phyloP scores from a whole-genome alignment of 2,888 invertebrate genomes.

The Nomada goodeniana region DNA sequence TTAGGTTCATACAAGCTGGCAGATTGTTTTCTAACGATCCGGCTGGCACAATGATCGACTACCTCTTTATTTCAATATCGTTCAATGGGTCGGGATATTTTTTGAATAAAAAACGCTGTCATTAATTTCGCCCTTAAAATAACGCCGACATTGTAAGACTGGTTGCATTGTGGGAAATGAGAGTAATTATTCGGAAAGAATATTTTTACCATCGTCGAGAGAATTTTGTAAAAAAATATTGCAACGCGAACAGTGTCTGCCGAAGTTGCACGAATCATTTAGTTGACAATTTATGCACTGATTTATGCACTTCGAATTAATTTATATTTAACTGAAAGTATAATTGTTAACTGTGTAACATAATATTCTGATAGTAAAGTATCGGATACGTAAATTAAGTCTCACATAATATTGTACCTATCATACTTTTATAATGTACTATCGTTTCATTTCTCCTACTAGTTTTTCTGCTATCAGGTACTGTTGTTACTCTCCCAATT shows the following conservation, averaged over 20 bases:
- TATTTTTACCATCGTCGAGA: no score
- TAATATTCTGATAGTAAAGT: neutral
- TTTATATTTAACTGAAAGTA: no score
- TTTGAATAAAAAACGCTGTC: slow-evolving; percentile 22
- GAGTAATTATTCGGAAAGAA: neutral
- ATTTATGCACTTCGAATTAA: no score
- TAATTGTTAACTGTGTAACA: neutral
- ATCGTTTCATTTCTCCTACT: neutral
- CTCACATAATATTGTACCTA: no score
- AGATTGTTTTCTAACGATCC: slow-evolving; percentile 61
- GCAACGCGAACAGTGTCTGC: neutral
- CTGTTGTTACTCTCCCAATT: no score
- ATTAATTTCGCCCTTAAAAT: slow-evolving; percentile 45
- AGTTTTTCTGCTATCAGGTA: neutral
- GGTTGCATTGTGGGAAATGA: slow-evolving; percentile 2
- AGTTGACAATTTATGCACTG: neutral
- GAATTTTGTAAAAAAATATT: neutral
- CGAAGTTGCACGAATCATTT: no score
- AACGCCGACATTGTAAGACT: slow-evolving; percentile 21
- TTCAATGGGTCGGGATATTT: slow-evolving; percentile 52
- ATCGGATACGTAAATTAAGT: neutral
- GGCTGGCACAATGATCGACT: slow-evolving; percentile 50
- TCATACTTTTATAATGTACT: neutral
- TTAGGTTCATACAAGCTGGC: slow-evolving; percentile 36
- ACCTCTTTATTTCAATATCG: slow-evolving; percentile 46